Evolutionary conservation across 37 sponge, comb jelly and placozoan species (phyloP), one percentile per base, ranked within the genome.

Genomic region (Hexactinellida sp.): DNA sequence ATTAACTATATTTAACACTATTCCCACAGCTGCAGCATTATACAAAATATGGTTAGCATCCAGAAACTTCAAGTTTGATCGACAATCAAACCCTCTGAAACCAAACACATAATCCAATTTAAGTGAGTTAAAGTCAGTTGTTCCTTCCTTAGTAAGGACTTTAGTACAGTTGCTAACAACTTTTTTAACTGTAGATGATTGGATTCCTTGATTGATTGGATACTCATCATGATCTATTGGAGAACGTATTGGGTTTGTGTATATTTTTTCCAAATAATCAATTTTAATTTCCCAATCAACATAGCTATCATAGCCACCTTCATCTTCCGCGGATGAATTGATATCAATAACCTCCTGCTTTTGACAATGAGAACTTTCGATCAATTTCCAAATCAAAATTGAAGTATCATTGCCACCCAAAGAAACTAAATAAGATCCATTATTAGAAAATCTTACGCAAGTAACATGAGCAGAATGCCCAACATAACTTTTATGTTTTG

Each of bases 381-480:
- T 38, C 82, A 89, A 55, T 10, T 63, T 24, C 99, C 99, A 97
- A 37, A 97, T 88, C 87, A 97, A 89, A 28, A 97, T 86, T 37
- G 93, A 86, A 38, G 86, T 93, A 88, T 98, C 99, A 36, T 89
- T 96, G 5, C 99, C 99, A 0, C 99, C 99, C 28, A 86, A 84
- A 1, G 99, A 95, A 10, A 98, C 84, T 55, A 98, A 89, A 32
- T 88, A 54, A 1, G 38, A 39, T 85, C 86, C 89, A 83, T 92
- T 91, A 85, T 87, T 54, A 16, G 94, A 88, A 91, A 91, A 98
- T 38, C 95, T 38, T 19, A 98, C 96, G 84, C 93, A 95, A 25
- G 99, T 98, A 85, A 98, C 99, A 87, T 98, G 99, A 82, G 99
- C 94, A 24, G 96, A 95, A 85, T 98, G 99, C 34, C 99, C 99